Evolutionary conservation across 2,797 vertebrate genomes (phyloP).

Genomic region (Cephalopachus bancanus): DNA sequence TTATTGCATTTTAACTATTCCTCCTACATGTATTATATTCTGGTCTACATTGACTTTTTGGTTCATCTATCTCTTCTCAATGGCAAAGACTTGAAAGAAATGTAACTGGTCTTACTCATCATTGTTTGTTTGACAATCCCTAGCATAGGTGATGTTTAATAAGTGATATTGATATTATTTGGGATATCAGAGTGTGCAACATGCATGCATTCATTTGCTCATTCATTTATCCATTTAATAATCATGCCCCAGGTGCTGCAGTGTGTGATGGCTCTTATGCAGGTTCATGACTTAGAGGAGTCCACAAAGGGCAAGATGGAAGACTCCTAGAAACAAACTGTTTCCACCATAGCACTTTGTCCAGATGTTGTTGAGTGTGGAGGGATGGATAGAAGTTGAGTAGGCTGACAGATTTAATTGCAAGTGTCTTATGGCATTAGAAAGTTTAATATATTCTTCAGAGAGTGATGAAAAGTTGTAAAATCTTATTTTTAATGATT

Average conservation of each 20-base stretch:
- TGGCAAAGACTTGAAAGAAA: neutral
- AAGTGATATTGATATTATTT: neutral
- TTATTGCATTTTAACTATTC: neutral
- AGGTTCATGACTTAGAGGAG: neutral
- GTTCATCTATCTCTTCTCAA: neutral
- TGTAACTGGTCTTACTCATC: neutral
- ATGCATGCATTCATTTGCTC: neutral
- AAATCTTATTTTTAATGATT: neutral
- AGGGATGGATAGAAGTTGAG: neutral
- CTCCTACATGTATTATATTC: neutral
- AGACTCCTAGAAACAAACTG: neutral
- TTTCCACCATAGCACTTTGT: neutral
- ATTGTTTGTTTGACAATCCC: neutral
- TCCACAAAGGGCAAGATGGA: neutral
- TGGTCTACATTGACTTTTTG: neutral
- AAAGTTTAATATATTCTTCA: neutral
- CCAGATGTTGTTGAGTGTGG: neutral
- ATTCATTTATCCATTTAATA: neutral
- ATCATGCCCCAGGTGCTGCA: neutral
- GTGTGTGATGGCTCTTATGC: accelerated
- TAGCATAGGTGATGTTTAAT: neutral
- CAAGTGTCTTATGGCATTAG: neutral
- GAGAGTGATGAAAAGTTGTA: neutral
- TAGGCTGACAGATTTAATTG: neutral
- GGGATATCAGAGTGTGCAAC: neutral